Percentiles rank a stretch among this genome's conserved stretches.
Evolutionary conservation across 2,113 vertebrate genomes (phyloP).

Genomic region (Apodemus sylvaticus): DNA sequence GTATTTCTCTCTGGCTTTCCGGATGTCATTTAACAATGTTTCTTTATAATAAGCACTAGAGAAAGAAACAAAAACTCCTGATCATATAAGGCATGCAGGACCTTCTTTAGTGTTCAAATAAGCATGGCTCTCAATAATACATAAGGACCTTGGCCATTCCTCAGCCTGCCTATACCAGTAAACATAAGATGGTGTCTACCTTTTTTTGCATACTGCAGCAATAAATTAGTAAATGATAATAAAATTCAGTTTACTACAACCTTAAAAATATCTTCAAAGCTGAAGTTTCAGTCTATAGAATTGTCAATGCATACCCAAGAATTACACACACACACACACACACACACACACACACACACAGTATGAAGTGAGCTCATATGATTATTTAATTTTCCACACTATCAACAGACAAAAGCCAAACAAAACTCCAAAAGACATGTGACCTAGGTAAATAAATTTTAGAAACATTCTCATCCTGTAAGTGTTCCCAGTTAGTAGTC

Average conservation of each 20-base stretch:
- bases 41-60: constrained; percentile 93
- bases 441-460: not conserved
- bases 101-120: not conserved
- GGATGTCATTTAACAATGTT: constrained; percentile 94
- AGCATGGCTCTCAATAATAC: not conserved
- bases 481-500: not conserved
- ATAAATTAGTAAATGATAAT: not conserved
- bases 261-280: constrained; percentile 21
- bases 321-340: not conserved
- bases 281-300: not conserved
- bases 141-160: not conserved
- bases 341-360: not conserved
- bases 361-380: not conserved
- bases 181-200: not conserved
- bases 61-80: constrained; percentile 1
- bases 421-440: not conserved
- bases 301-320: not conserved
- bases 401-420: constrained; percentile 3
- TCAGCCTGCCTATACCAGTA: not conserved
- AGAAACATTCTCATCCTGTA: not conserved
- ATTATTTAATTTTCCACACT: not conserved
- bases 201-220: not conserved
- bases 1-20: constrained; percentile 95
- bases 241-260: constrained; percentile 2
- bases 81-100: not conserved